Percentiles rank a stretch among this genome's conserved stretches.
Evolutionary conservation across 1,140 invertebrate species (phyloP).

Genomic region (Cydia amplana): DNA sequence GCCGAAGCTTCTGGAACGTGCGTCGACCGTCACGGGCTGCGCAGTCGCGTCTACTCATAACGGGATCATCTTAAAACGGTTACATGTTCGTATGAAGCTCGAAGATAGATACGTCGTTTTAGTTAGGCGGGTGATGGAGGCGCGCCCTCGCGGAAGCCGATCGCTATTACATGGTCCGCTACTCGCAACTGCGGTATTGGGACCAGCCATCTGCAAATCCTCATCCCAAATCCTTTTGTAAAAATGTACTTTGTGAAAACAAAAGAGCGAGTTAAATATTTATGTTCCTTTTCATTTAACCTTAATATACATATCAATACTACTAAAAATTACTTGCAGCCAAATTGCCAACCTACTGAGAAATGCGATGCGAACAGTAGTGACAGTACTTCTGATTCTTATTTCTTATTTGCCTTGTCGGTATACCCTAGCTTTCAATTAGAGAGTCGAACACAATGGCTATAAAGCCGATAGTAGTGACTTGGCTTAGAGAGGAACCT

Average conservation of each 20-base stretch:
- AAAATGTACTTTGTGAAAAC: conserved; percentile 6
- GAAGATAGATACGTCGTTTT: background rate
- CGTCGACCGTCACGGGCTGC: conserved; percentile 50
- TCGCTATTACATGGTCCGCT: conserved; percentile 63
- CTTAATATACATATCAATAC: no score
- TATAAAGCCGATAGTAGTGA: conserved; percentile 60
- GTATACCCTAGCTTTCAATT: conserved; percentile 58
- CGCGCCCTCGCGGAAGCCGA: conserved; percentile 67
- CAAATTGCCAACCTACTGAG: no score
- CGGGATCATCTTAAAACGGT: background rate
- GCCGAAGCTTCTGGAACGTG: conserved; percentile 40
- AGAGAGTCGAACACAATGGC: conserved; percentile 54
- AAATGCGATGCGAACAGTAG: background rate
- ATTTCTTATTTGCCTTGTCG: conserved; percentile 51
- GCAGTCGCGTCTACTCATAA: conserved; percentile 27
- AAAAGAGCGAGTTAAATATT: background rate
- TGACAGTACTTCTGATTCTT: conserved; percentile 44
- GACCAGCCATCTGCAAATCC: conserved; percentile 35
- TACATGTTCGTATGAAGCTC: background rate
- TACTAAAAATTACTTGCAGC: no score
- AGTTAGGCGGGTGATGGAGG: conserved; percentile 46
- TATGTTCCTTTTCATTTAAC: background rate
- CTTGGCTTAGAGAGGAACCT: conserved; percentile 37
- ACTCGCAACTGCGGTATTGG: conserved; percentile 44
- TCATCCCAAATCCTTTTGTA: conserved; percentile 30